Evolutionary conservation across 2,888 invertebrate species (phyloP), one percentile per base, ranked within the genome.

Genomic region (Poecilobothrus nobilitatus): DNA sequence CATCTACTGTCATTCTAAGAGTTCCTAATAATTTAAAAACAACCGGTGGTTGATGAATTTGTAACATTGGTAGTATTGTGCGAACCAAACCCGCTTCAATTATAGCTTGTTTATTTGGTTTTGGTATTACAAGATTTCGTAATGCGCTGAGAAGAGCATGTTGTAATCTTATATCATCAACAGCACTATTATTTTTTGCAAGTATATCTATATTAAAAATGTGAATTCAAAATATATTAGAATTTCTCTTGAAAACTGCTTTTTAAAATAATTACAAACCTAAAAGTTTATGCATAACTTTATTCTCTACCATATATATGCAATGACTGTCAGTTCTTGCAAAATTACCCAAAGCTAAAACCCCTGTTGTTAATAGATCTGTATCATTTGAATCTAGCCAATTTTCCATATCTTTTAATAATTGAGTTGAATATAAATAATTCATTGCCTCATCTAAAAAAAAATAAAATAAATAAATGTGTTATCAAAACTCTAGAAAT

Each of bases 331-430:
- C 95, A 73, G 90, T 90, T 64, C 95, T 84, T 0, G 95, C 95
- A 81, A 95, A 95, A 84, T 95, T 95, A 1, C 94, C 95, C 73
- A 95, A 85, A 0, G 94, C 93, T 72, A 95, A 83, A 5, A 94
- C 89, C 0, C 91, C 94, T 0, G 94, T 91, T n/a, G 90, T 88
- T 76, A 91, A 84, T 27, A 95, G 83, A 78, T 92, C 91, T 71
- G 88, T 86, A 78, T 91, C 89, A 27, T 85, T 81, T 0, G 89
- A 87, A 70, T 89, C 86, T 72, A 95, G 83, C 95, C 95, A 95
- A 44, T 85, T 84, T 67, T 91, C 85, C 83, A 91, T 87, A 1
- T 83, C 78, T 86, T 89, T 74, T 81, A 83, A 79, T 89, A 95
- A 12, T 88, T 89, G 72, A 67, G 89, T 86, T 64, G 87, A 85